phyloP scores from a whole-genome alignment of 2,113 vertebrate genomes.

The Channa maculata region DNA sequence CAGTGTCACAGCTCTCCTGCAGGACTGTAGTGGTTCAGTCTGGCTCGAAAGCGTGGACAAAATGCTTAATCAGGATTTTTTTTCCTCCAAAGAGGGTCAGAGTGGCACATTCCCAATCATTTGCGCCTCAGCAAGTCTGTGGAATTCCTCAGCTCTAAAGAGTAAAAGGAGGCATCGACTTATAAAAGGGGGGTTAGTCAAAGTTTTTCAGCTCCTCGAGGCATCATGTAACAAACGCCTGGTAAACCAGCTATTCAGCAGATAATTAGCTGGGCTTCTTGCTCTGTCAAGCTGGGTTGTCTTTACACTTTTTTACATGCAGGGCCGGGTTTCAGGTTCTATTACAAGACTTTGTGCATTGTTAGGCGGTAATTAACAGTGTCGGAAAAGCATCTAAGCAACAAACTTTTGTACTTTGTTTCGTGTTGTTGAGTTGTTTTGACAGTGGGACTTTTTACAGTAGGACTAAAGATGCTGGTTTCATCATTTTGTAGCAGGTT shows the following conservation, averaged over 20 bases:
- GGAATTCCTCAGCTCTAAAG: slow-evolving; percentile 81
- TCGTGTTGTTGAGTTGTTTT: slow-evolving; percentile 25
- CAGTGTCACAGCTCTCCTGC: slow-evolving; percentile 42
- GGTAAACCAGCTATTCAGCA: slow-evolving; percentile 69
- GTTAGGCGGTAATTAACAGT: slow-evolving; percentile 18
- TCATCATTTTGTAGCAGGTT: slow-evolving; percentile 14
- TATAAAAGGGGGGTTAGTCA: slow-evolving; percentile 17
- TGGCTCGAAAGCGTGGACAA: slow-evolving; percentile 61
- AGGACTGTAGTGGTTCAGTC: slow-evolving; percentile 46
- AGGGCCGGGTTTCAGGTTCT: slow-evolving; percentile 22
- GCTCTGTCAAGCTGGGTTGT: slow-evolving; percentile 35
- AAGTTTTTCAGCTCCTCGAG: slow-evolving; percentile 44
- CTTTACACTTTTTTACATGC: slow-evolving; percentile 20
- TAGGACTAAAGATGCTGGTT: slow-evolving; percentile 26
- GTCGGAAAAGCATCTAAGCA: slow-evolving; percentile 10
- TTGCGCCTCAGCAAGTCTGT: slow-evolving; percentile 79
- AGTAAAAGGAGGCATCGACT: slow-evolving; percentile 69
- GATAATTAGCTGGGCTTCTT: slow-evolving; percentile 67
- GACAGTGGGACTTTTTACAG: slow-evolving; percentile 5
- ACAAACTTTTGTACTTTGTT: slow-evolving; percentile 14
- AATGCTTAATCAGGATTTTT: slow-evolving; percentile 69
- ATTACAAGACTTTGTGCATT: slow-evolving; percentile 15
- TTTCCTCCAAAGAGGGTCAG: slow-evolving; percentile 67
- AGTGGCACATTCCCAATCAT: slow-evolving; percentile 82
- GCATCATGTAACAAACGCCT: slow-evolving; percentile 59